Evolutionary conservation across 2,888 invertebrate genomes (phyloP).

Genomic region (Mechanitis mazaeus): DNA sequence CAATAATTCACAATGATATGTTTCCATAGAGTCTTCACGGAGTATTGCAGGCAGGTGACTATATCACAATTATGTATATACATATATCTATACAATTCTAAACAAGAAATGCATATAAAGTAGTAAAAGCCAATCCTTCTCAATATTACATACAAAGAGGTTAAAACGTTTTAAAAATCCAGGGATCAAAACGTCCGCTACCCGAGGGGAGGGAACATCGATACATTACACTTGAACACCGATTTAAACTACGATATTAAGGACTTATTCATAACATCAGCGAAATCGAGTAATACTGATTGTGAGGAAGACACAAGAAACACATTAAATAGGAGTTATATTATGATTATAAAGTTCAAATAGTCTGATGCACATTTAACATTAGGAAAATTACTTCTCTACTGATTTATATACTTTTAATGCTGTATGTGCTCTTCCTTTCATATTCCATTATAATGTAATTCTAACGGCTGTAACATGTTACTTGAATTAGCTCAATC

Average conservation of each 20-base stretch:
- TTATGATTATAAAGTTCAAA: not conserved
- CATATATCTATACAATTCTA: conserved; percentile 27
- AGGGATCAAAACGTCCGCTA: not conserved
- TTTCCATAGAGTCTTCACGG: conserved; percentile 35
- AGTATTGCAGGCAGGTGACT: conserved; percentile 33
- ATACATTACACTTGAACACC: conserved; percentile 21
- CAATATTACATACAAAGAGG: conserved; percentile 17
- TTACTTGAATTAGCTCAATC: conserved; percentile 7
- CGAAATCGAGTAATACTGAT: conserved; percentile 14
- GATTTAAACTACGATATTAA: conserved; percentile 21
- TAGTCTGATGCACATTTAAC: not conserved
- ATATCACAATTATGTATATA: conserved; percentile 31
- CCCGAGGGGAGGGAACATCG: conserved; percentile 14
- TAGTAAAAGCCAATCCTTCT: conserved; percentile 25
- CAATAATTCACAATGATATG: conserved; percentile 36
- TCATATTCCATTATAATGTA: not conserved
- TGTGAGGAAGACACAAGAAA: conserved; percentile 9
- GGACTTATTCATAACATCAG: conserved; percentile 25
- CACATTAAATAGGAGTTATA: not conserved
- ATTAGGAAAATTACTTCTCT: conserved; percentile 2
- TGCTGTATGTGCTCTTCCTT: conserved; percentile 5
- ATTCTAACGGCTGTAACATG: not conserved
- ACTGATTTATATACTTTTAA: not conserved
- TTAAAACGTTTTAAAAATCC: conserved; percentile 18
- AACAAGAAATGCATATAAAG: conserved; percentile 27